phyloP scores from a whole-genome alignment of 2,888 invertebrate species.

The Chymomyza caudatula region DNA sequence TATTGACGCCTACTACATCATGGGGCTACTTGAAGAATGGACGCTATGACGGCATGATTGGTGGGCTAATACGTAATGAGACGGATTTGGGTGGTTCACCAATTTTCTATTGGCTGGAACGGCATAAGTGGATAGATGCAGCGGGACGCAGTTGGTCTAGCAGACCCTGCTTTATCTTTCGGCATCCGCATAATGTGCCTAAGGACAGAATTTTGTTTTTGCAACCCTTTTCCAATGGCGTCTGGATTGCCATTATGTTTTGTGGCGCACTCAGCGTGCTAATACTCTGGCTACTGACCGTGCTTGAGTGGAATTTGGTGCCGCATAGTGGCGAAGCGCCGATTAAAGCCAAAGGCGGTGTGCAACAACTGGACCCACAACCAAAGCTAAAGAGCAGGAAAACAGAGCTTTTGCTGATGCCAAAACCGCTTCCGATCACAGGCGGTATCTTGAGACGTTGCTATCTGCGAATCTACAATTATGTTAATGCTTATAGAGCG shows the following conservation, averaged over 20 bases:
- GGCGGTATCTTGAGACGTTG: constrained; percentile 39
- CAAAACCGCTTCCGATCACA: constrained; percentile 11
- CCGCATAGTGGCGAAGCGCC: constrained; percentile 45
- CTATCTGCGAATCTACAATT: constrained; percentile 36
- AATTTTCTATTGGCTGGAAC: constrained; percentile 82
- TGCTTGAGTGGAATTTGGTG: constrained; percentile 55
- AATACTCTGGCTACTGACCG: constrained; percentile 64
- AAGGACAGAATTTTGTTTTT: constrained; percentile 82
- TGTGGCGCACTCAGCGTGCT: constrained; percentile 74
- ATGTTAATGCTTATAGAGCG: constrained; percentile 31
- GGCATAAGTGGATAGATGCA: constrained; percentile 80
- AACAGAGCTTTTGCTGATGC: not conserved
- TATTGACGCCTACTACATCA: constrained; percentile 78
- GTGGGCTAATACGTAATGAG: constrained; percentile 80
- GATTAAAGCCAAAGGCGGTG: constrained; percentile 59
- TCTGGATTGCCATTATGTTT: constrained; percentile 80
- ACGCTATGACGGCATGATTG: constrained; percentile 83
- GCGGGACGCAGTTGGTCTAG: constrained; percentile 61
- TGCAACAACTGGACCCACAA: not conserved
- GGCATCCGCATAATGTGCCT: constrained; percentile 82
- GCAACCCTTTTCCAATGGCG: constrained; percentile 81
- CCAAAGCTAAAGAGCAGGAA: not conserved
- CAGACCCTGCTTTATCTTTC: constrained; percentile 82
- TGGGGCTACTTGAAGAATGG: constrained; percentile 83
- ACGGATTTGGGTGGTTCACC: constrained; percentile 85